Base-by-base conservation (phyloP, 2,888 invertebrate species). In the Campoplex capitator region DNA sequence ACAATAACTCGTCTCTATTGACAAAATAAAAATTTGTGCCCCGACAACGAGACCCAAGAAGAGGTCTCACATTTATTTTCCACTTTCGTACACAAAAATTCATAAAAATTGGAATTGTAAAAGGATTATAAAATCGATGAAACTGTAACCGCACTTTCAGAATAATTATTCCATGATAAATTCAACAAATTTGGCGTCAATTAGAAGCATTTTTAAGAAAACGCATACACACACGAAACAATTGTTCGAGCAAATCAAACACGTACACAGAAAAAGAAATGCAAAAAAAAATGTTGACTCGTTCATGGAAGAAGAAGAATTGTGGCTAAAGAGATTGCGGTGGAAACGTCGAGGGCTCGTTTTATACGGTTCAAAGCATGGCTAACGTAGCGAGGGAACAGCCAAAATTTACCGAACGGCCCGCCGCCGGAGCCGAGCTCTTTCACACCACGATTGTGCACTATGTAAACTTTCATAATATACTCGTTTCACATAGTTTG, bases 141-240 rank as follows among this genome's bases (percentile, higher is more conserved):
- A 8, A 45, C 11, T 45, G 11, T 11, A 45, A n/a, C n/a, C 4
- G 6, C 54, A n/a, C 0, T 54, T 70, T 16, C n/a, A 11, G 58
- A 71, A 32, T 28, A 48, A 58, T 35, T 35, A 58, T 23, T 8
- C 16, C 9, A 51, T 88, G 89, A 28, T 23, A 71, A 68, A n/a
- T 54, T 28, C 70, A 7, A 28, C 16, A 32, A 74, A 74, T 78
- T 85, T 76, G 28, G 13, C 71, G 32, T 78, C 77, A 45, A 78
- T 28, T 88, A 88, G 79, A 90, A 89, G 76, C 91, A 92, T 42
- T 38, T 38, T 38, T 6, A 38, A 38, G 38, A 38, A 6, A 38
- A 38, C 1, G 1, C 38, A 0, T 0, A 38, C 38, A 38, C 38
- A 38, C 6, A 38, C 8, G 7, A 42, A 42, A 42, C 1, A 9